Evolutionary conservation across 2,113 vertebrate species (phyloP).

Genomic region (Cathartes aura): DNA sequence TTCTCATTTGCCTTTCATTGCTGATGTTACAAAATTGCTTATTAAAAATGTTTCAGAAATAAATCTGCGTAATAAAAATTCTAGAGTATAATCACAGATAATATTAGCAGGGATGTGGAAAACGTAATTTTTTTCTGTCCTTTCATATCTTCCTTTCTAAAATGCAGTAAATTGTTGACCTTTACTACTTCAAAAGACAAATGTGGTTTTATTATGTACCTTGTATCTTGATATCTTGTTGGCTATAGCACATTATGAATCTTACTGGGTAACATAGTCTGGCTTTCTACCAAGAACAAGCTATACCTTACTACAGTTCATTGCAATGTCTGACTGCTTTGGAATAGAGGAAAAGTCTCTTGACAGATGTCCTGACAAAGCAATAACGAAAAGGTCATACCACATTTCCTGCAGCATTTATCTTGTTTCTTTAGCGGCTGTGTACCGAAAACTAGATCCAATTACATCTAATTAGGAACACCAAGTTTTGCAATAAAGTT

Average conservation of each 20-base stretch:
- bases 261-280: background rate
- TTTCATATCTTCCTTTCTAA: background rate
- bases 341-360: slow-evolving; percentile 13
- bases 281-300: background rate
- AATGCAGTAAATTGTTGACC: background rate
- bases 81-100: background rate
- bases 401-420: slow-evolving; percentile 41
- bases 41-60: background rate
- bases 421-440: slow-evolving; percentile 45
- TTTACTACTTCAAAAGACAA: background rate
- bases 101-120: background rate
- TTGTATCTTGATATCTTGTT: background rate
- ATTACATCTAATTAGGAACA: slow-evolving; percentile 59
- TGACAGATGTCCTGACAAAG: slow-evolving; percentile 64
- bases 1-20: background rate
- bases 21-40: background rate
- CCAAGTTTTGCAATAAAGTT: background rate
- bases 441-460: slow-evolving; percentile 40
- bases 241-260: background rate
- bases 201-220: background rate
- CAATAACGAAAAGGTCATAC: slow-evolving; percentile 62
- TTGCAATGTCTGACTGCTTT: background rate
- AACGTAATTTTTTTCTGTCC: background rate
- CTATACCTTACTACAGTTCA: background rate
- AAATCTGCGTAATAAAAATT: background rate